These are phyloP conservation scores for Allacma fusca DNA, from an alignment of 2,888 invertebrate genomes.

Conservation along the genomic window DNA sequence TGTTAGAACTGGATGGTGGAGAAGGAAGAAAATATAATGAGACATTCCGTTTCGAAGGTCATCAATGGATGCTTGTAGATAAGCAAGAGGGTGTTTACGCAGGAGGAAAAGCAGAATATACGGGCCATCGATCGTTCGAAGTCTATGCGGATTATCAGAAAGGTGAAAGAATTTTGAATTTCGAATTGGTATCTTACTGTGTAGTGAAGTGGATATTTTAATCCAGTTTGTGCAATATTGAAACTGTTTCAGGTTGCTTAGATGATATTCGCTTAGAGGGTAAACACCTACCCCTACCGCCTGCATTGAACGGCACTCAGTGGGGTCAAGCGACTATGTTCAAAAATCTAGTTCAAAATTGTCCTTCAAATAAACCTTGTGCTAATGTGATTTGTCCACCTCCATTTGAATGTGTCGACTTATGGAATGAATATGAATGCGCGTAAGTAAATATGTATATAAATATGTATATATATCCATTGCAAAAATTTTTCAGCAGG, in stretches of 20 bases:
- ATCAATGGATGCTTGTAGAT: conserved; percentile 90
- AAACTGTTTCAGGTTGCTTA: conserved; percentile 80
- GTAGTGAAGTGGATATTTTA: too few relatives aligned
- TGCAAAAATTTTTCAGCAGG: background rate
- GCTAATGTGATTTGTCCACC: conserved; percentile 92
- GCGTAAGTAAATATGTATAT: conserved; percentile 76
- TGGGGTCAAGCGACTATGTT: conserved; percentile 97
- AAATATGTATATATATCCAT: background rate
- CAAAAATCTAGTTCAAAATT: conserved; percentile 87
- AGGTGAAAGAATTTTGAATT: conserved; percentile 68
- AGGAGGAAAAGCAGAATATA: conserved; percentile 94
- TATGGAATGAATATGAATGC: conserved; percentile 99
- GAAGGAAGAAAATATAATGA: conserved; percentile 94
- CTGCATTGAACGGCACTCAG: conserved; percentile 93
- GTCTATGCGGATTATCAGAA: conserved; percentile 95
- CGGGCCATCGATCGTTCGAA: conserved; percentile 91
- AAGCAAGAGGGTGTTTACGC: conserved; percentile 95
- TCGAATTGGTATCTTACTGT: too few relatives aligned
- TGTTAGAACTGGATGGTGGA: conserved; percentile 91
- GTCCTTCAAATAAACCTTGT: conserved; percentile 94
- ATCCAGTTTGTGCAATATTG: too few relatives aligned
- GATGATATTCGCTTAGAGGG: conserved; percentile 89
- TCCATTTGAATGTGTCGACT: conserved; percentile 92
- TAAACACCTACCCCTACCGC: conserved; percentile 91
- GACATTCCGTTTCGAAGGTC: conserved; percentile 87